Conservation (phyloP, 2,797 vertebrate genomes). For the Rhincodon typus region DNA sequence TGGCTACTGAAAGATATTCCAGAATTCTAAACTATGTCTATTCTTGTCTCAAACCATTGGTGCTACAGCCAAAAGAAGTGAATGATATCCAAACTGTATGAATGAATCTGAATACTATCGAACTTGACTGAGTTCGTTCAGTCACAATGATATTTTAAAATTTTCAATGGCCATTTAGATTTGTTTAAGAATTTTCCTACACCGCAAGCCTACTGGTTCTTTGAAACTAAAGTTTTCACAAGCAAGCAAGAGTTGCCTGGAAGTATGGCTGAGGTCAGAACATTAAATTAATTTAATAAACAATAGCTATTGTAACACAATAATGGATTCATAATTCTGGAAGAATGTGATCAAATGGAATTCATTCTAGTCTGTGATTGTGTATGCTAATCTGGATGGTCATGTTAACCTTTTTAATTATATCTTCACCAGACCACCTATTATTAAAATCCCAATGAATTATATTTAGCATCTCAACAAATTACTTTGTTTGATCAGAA, state of each 20-base stretch:
- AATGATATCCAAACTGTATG: neutral
- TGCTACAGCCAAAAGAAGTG: neutral
- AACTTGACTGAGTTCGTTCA: neutral
- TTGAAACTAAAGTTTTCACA: neutral
- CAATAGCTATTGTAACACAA: neutral
- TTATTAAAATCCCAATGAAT: neutral
- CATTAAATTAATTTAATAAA: neutral
- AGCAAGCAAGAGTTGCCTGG: neutral
- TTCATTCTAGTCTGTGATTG: neutral
- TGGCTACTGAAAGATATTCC: neutral
- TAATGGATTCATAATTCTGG: neutral
- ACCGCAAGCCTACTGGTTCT: neutral
- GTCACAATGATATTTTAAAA: neutral
- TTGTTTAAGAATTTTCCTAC: neutral
- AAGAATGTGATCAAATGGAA: neutral
- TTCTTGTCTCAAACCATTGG: neutral
- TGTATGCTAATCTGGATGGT: neutral
- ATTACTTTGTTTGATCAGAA: neutral
- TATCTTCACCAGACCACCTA: neutral
- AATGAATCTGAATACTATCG: neutral
- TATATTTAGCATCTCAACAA: neutral
- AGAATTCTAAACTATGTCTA: neutral
- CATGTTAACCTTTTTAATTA: neutral
- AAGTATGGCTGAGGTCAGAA: neutral
- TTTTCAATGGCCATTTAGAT: neutral